Evolutionary conservation across 2,888 invertebrate species (phyloP).

Genomic region (Drosophila histrio): DNA sequence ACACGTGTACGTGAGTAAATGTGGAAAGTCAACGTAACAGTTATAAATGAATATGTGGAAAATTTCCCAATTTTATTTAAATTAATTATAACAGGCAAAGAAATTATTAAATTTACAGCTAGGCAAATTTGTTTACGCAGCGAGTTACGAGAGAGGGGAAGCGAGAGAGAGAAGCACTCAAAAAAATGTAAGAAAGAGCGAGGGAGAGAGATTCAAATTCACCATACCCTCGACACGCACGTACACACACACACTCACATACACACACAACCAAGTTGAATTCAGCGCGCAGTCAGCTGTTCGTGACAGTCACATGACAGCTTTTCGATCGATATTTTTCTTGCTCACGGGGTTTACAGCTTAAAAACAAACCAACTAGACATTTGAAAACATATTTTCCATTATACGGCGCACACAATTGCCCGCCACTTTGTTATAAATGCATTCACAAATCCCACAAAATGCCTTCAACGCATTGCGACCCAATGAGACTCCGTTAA

Average conservation of each 20-base stretch:
- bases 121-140: conserved; percentile 68
- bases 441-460: not conserved
- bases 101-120: conserved; percentile 39
- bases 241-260: conserved; percentile 32
- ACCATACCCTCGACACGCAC: conserved; percentile 42
- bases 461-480: not conserved
- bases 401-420: not conserved
- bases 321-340: conserved; percentile 82
- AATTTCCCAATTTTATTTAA: conserved; percentile 29
- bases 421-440: not conserved
- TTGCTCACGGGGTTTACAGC: conserved; percentile 81
- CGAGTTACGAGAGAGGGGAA: conserved; percentile 7
- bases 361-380: conserved; percentile 52
- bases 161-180: not conserved
- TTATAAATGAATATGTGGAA: conserved; percentile 2
- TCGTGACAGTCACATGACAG: conserved; percentile 85
- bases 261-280: conserved; percentile 59
- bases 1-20: conserved; percentile 3
- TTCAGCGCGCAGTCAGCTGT: conserved; percentile 82
- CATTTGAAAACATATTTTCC: conserved; percentile 60
- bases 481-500: not conserved
- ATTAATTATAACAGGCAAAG: conserved; percentile 26
- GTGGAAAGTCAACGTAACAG: not conserved
- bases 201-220: conserved; percentile 21
- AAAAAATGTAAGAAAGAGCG: conserved; percentile 7